These are phyloP conservation scores for Nephrotoma flavescens DNA, from an alignment of 2,888 invertebrate genomes.

Conservation along the genomic window DNA sequence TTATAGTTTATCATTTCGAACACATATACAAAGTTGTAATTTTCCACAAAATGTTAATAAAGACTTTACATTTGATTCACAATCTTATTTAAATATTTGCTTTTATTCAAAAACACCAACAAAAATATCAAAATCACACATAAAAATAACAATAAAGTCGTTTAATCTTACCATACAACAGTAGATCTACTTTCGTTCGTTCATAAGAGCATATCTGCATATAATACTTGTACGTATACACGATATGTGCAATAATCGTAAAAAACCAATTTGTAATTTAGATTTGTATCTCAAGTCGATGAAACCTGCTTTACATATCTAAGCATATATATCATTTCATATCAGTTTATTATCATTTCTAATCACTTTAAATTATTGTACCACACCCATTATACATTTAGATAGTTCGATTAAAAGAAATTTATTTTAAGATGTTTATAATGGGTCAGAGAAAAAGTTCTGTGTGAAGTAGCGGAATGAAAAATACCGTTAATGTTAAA, in stretches of 20 bases:
- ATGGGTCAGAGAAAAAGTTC: not conserved
- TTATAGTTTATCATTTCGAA: not conserved
- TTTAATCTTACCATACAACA: not conserved
- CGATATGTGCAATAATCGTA: not conserved
- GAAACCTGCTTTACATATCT: not conserved
- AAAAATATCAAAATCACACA: not conserved
- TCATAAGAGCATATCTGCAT: not conserved
- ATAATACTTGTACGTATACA: not conserved
- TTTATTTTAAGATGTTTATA: not conserved
- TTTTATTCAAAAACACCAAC: not conserved
- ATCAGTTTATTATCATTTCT: not conserved
- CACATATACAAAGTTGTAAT: not conserved
- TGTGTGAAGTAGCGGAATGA: too few species aligned
- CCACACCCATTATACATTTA: not conserved
- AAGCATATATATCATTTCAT: not conserved
- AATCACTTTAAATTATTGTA: not conserved
- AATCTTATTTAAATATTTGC: not conserved
- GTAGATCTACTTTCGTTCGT: not conserved
- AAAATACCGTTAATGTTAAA: too few species aligned
- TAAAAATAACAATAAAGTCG: not conserved
- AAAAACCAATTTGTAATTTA: not conserved
- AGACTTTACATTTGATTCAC: not conserved
- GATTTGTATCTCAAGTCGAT: not conserved
- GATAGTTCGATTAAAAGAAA: not conserved
- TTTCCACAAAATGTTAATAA: not conserved